phyloP scores from a whole-genome alignment of 2,888 invertebrate genomes.

The Nephrotoma guestfalica region DNA sequence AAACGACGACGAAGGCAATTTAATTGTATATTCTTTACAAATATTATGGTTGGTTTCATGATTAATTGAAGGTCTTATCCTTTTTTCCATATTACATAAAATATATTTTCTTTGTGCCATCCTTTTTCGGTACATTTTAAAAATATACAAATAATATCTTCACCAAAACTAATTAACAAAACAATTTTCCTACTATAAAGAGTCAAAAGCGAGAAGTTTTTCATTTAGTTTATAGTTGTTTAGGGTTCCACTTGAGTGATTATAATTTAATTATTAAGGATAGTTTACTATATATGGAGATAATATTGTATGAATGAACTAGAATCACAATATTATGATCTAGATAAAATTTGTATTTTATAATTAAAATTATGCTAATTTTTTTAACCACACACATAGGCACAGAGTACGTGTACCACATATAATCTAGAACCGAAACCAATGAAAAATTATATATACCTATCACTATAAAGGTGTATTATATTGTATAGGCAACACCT shows the following conservation, averaged over 20 bases:
- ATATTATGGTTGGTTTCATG: neutral
- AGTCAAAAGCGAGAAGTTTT: neutral
- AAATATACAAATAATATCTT: neutral
- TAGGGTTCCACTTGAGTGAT: neutral
- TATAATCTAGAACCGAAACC: neutral
- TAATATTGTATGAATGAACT: neutral
- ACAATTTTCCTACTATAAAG: neutral
- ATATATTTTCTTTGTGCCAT: neutral
- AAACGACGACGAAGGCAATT: neutral
- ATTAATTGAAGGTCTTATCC: neutral
- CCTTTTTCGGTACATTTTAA: neutral
- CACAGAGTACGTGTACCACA: neutral
- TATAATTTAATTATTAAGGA: neutral
- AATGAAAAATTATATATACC: neutral
- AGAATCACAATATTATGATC: neutral
- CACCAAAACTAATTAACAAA: neutral
- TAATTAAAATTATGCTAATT: neutral
- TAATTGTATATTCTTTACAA: neutral
- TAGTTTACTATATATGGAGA: neutral
- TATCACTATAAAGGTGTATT: neutral
- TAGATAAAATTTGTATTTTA: neutral
- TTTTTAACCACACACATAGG: neutral
- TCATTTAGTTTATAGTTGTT: neutral
- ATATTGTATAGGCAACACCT: neutral
- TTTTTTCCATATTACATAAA: neutral